These are phyloP conservation scores for Glaucidium brasilianum DNA, from an alignment of 2,113 vertebrate species.

Conservation along the genomic window DNA sequence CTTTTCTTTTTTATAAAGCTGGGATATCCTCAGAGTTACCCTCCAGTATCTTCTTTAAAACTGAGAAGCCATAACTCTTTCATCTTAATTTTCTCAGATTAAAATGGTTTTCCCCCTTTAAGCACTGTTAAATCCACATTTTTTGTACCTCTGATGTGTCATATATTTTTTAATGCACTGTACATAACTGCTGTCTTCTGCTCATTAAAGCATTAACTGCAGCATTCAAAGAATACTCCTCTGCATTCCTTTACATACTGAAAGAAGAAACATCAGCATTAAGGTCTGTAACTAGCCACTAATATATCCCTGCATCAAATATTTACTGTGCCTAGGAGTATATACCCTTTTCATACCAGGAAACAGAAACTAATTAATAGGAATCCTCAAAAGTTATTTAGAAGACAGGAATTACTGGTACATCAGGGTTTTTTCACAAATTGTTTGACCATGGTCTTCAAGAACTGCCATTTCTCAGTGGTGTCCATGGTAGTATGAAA, in stretches of 20 bases:
- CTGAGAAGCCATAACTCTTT: not conserved
- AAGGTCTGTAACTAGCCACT: not conserved
- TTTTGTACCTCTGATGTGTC: not conserved
- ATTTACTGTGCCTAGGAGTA: not conserved
- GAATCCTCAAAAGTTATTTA: not conserved
- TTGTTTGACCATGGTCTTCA: not conserved
- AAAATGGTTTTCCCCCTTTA: not conserved
- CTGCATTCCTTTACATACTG: not conserved
- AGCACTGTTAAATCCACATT: not conserved
- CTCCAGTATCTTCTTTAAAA: not conserved
- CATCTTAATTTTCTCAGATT: not conserved
- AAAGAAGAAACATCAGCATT: not conserved
- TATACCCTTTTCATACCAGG: not conserved
- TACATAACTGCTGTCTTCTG: not conserved
- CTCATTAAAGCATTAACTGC: not conserved
- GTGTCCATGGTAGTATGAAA: fast-evolving
- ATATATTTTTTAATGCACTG: not conserved
- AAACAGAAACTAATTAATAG: not conserved
- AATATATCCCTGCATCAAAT: not conserved
- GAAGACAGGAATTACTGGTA: not conserved
- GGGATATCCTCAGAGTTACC: not conserved
- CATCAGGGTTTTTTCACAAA: not conserved
- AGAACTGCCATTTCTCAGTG: not conserved
- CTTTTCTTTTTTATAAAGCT: not conserved
- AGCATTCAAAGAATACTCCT: not conserved